Evolutionary conservation across 2,113 vertebrate genomes (phyloP).

Genomic region (Lepidothrix coronata): DNA sequence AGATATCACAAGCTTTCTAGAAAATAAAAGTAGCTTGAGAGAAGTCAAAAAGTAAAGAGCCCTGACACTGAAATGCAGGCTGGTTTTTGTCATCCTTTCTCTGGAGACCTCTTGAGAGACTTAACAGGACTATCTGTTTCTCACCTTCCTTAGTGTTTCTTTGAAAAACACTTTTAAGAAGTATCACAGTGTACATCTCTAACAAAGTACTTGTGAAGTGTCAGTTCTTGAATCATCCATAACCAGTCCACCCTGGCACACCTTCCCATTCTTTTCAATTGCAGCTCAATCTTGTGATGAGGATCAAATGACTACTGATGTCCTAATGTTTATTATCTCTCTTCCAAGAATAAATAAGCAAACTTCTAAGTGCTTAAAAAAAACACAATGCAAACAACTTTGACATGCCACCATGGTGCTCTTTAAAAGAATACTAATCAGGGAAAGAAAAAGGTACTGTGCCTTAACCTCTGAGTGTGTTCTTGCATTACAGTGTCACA

Average conservation of each 20-base stretch:
- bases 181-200: not conserved
- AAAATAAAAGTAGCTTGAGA: not conserved
- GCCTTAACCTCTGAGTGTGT: not conserved
- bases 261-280: not conserved
- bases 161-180: not conserved
- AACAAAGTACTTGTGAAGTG: not conserved
- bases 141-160: not conserved
- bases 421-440: not conserved
- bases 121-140: not conserved
- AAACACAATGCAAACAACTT: not conserved
- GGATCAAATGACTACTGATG: not conserved
- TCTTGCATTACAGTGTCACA: not conserved
- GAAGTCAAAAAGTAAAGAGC: not conserved
- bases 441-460: fast-evolving
- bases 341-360: not conserved
- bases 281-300: not conserved
- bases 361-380: not conserved
- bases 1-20: not conserved
- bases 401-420: not conserved
- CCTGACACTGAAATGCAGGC: not conserved
- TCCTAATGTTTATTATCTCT: not conserved
- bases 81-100: not conserved
- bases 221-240: not conserved
- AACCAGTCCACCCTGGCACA: not conserved
- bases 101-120: not conserved